Evolutionary conservation across 1,140 invertebrate species (phyloP).

Genomic region (Centruroides sculpturatus): DNA sequence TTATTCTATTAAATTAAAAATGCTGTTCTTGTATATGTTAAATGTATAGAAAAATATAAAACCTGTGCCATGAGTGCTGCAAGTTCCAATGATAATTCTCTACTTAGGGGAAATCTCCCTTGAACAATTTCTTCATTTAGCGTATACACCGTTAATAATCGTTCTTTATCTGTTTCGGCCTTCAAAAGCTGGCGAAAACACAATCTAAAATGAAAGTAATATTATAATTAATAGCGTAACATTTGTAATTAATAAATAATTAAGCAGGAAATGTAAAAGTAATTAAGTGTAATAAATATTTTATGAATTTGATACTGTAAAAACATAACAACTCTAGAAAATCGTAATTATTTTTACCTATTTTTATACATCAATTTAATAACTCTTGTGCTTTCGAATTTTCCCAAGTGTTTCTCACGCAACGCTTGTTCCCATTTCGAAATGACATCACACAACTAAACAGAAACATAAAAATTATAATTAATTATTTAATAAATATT

Average conservation of each 20-base stretch:
- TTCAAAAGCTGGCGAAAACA: constrained; percentile 35
- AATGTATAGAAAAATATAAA: background rate
- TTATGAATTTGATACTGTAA: too few species aligned
- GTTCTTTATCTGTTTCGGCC: constrained; percentile 82
- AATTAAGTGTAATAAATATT: too few species aligned
- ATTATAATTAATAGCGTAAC: too few species aligned
- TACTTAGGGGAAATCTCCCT: constrained; percentile 67
- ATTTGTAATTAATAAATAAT: too few species aligned
- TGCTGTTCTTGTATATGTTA: too few species aligned
- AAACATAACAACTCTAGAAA: too few species aligned
- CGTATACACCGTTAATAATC: constrained; percentile 78
- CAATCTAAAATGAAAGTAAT: constrained; percentile 1
- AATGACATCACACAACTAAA: constrained; percentile 82
- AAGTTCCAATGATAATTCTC: constrained; percentile 75
- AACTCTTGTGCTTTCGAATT: constrained; percentile 83
- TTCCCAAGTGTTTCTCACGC: constrained; percentile 76
- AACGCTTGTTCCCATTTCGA: constrained; percentile 92
- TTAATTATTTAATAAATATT: background rate
- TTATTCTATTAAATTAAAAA: too few species aligned
- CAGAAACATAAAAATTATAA: constrained; percentile 19
- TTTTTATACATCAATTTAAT: constrained; percentile 85
- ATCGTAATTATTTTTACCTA: constrained; percentile 21
- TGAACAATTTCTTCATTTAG: constrained; percentile 65
- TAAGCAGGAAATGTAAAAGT: too few species aligned
- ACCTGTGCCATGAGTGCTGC: constrained; percentile 83